phyloP scores from a whole-genome alignment of 2,113 vertebrate genomes.

The Lampris megalopsis region DNA sequence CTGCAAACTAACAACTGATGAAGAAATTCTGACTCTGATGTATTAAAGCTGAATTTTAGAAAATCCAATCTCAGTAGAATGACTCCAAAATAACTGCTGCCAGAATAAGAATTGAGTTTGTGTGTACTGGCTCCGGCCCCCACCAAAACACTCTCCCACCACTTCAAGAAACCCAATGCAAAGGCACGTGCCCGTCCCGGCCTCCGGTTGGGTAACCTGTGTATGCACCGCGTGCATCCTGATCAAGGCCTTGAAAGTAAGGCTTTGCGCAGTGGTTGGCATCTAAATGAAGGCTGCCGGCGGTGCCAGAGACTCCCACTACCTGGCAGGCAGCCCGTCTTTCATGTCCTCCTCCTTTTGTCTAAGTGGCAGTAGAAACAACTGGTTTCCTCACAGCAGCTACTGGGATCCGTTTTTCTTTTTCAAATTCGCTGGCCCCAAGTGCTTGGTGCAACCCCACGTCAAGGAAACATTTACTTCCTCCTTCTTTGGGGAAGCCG shows the following conservation, averaged over 20 bases:
- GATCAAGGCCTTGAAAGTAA: slow-evolving; percentile 58
- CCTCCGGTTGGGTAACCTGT: slow-evolving; percentile 74
- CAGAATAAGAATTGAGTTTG: no score
- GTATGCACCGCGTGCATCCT: neutral
- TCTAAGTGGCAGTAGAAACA: slow-evolving; percentile 31
- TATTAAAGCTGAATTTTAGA: no score
- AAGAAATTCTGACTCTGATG: no score
- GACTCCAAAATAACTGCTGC: no score
- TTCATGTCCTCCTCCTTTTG: slow-evolving; percentile 36
- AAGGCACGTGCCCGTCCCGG: slow-evolving; percentile 44
- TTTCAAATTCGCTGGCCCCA: slow-evolving; percentile 3
- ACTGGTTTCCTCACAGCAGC: slow-evolving; percentile 4
- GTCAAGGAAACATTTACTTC: slow-evolving; percentile 28
- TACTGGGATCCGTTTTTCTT: neutral
- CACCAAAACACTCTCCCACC: no score
- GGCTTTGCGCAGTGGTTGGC: slow-evolving; percentile 8
- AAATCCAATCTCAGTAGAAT: no score
- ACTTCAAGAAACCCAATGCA: no score
- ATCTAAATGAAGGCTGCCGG: slow-evolving; percentile 30
- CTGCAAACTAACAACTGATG: no score
- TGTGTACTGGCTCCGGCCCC: neutral
- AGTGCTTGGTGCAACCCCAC: neutral
- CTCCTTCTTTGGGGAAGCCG: no score
- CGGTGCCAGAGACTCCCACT: no score
- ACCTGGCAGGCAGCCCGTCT: neutral